These are phyloP conservation scores for Mycetomoellerius zeteki DNA, from an alignment of 1,140 invertebrate genomes.

Conservation along the genomic window DNA sequence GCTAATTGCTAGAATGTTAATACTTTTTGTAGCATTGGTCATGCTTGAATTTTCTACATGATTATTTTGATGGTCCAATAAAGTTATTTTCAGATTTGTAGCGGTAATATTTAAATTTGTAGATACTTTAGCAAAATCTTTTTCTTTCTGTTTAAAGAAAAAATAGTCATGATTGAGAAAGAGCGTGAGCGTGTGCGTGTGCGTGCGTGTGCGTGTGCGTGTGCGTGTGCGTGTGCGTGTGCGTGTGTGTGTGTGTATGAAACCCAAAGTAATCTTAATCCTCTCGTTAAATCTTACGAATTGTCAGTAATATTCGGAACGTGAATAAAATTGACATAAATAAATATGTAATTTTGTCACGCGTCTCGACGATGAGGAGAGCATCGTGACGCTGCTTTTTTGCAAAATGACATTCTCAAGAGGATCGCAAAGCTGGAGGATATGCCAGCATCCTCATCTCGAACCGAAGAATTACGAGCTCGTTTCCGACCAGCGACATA, in stretches of 20 bases:
- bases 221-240: too few species aligned
- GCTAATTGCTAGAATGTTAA: too few species aligned
- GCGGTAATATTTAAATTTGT: too few species aligned
- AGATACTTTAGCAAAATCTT: too few species aligned
- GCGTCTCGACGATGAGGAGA: conserved; percentile 35
- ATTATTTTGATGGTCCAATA: too few species aligned
- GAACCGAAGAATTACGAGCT: conserved; percentile 74
- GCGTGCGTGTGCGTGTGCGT: too few species aligned
- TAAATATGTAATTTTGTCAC: conserved; percentile 1
- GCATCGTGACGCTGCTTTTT: not conserved
- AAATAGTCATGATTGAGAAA: not conserved
- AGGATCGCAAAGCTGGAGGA: not conserved
- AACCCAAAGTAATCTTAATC: not conserved
- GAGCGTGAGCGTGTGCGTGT: too few species aligned
- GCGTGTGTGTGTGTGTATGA: too few species aligned
- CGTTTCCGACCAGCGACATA: conserved; percentile 62
- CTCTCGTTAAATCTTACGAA: not conserved
- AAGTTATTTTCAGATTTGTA: too few species aligned
- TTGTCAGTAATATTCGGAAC: not conserved
- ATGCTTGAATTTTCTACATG: too few species aligned
- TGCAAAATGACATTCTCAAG: not conserved
- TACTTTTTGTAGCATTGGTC: too few species aligned
- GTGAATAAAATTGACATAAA: conserved; percentile 24
- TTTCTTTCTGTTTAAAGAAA: too few species aligned
- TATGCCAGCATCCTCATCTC: conserved; percentile 42